A percentile compares a stretch with the other conserved stretches of the same genome.
These are phyloP conservation scores for Prionchulus punctatus DNA, from an alignment of 2,888 invertebrate genomes.

Conservation along the genomic window DNA sequence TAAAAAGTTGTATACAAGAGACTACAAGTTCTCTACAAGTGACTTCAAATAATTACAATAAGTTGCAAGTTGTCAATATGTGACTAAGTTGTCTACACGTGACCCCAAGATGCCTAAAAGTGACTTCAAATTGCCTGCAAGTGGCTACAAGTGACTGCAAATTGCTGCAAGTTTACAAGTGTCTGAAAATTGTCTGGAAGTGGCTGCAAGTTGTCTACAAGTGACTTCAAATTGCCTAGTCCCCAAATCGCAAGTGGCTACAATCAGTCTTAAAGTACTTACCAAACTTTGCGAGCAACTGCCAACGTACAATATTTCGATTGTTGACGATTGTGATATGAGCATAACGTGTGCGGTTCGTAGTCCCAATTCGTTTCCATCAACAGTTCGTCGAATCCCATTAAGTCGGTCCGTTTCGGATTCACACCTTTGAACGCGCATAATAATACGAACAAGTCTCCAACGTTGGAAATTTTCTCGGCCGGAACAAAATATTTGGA, in stretches of 20 bases:
- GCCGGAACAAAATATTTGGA: neutral
- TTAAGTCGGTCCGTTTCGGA: neutral
- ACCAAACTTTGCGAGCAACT: neutral
- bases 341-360: neutral
- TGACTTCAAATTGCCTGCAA: too few relatives aligned
- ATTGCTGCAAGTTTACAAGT: too few relatives aligned
- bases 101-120: too few relatives aligned
- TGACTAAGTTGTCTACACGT: too few relatives aligned
- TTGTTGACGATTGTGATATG: neutral
- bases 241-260: too few relatives aligned
- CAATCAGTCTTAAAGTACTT: too few relatives aligned
- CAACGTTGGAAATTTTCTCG: neutral
- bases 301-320: constrained; percentile 1
- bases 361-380: neutral
- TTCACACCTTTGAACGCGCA: neutral
- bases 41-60: neutral
- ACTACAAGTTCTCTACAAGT: neutral
- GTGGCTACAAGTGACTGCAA: too few relatives aligned
- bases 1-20: neutral
- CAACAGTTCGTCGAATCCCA: neutral
- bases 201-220: too few relatives aligned
- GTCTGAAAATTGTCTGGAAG: too few relatives aligned
- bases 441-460: neutral
- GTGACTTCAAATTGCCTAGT: too few relatives aligned
- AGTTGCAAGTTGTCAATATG: too few relatives aligned